A percentile compares a stretch with the other conserved stretches of the same genome.
phyloP scores from a whole-genome alignment of 2,797 vertebrate genomes.

The Notamacropus eugenii region DNA sequence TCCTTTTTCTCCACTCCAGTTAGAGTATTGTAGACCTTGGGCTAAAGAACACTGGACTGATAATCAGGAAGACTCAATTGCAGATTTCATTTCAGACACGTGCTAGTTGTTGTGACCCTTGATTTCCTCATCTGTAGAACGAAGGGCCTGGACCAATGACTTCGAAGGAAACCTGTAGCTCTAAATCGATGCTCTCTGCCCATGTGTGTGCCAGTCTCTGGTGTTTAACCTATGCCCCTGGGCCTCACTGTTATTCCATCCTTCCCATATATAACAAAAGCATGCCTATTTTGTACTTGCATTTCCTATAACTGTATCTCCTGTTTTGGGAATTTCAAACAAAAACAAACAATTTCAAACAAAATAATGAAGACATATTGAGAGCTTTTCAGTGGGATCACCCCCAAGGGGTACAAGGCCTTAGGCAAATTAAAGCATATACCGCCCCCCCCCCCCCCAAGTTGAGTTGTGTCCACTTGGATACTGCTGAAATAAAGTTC shows the following conservation, averaged over 20 bases:
- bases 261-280: not conserved
- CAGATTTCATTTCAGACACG: not conserved
- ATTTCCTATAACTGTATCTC: not conserved
- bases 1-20: not conserved
- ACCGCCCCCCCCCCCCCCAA: too few relatives aligned
- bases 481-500: not conserved
- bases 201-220: not conserved
- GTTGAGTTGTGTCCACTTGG: too few relatives aligned
- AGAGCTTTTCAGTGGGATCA: not conserved
- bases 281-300: not conserved
- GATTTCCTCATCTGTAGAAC: not conserved
- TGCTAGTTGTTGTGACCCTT: not conserved
- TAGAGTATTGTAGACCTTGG: not conserved
- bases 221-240: not conserved
- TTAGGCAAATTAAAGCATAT: not conserved
- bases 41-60: not conserved
- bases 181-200: not conserved
- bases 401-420: not conserved
- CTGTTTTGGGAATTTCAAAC: conserved; percentile 4
- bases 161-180: not conserved
- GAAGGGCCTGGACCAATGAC: not conserved
- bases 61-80: not conserved
- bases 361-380: conserved; percentile 1
- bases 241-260: not conserved
- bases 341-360: not conserved